Conservation (phyloP, 2,797 vertebrate species). For the Pyrocephalus nanus region DNA sequence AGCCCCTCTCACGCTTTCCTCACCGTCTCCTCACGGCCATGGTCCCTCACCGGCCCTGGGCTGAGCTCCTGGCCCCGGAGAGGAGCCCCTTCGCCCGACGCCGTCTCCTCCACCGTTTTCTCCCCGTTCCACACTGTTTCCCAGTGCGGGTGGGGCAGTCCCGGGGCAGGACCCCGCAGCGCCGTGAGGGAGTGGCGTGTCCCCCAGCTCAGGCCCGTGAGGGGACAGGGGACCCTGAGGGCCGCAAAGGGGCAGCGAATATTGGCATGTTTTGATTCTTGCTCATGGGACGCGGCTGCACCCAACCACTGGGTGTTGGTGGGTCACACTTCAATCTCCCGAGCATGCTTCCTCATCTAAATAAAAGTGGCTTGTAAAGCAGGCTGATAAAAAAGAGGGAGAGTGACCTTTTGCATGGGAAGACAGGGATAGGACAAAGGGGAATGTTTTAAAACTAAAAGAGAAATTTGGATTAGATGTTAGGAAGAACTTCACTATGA, state of each 20-base stretch:
- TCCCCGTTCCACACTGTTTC: accelerated
- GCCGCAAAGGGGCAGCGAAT: neutral
- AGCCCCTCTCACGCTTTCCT: accelerated
- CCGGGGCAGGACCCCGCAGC: neutral
- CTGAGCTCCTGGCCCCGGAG: neutral
- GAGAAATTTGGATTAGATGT: too few species aligned
- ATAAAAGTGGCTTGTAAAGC: neutral
- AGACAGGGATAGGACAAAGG: neutral
- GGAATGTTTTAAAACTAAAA: neutral
- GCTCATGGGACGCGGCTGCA: accelerated
- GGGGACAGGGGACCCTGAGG: neutral
- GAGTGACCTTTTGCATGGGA: neutral
- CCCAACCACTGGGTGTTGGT: accelerated
- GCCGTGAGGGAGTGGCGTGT: neutral
- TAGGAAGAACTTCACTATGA: neutral
- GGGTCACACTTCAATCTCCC: accelerated
- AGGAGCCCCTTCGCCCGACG: too few species aligned
- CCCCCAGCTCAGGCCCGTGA: neutral
- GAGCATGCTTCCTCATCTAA: accelerated
- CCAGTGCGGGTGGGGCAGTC: neutral
- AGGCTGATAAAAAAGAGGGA: neutral
- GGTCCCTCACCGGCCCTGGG: too few species aligned
- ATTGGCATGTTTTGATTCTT: neutral
- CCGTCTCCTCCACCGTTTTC: neutral
- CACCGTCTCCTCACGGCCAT: too few species aligned